These are phyloP conservation scores for Oceanodroma leucorhoa DNA, from an alignment of 2,797 vertebrate genomes.

Conservation along the genomic window DNA sequence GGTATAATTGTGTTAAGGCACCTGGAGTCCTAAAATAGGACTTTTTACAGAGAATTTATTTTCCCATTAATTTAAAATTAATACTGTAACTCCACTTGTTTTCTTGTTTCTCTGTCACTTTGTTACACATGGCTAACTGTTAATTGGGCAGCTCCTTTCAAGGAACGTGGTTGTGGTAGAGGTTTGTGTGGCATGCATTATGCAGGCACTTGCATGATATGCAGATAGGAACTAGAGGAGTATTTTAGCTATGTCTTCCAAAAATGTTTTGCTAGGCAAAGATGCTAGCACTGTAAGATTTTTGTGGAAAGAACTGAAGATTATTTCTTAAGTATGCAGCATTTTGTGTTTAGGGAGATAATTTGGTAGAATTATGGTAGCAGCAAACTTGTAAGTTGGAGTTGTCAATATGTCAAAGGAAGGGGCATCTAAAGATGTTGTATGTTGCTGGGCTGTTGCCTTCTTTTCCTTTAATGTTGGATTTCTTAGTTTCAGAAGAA, in stretches of 20 bases:
- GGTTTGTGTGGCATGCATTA: neutral
- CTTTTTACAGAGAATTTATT: neutral
- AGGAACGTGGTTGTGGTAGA: rapidly evolving
- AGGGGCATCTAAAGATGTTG: neutral
- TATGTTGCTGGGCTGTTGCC: neutral
- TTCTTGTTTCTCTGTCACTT: neutral
- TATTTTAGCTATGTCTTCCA: neutral
- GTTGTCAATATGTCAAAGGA: neutral
- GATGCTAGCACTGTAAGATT: neutral
- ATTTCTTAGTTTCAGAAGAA: constrained; percentile 69
- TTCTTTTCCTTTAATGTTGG: neutral
- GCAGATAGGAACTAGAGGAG: neutral
- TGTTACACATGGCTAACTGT: neutral
- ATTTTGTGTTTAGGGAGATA: neutral
- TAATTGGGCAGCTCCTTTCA: neutral
- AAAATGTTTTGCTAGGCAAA: neutral
- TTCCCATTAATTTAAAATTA: neutral
- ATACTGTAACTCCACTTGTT: neutral
- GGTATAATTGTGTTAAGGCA: neutral
- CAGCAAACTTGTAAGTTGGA: neutral
- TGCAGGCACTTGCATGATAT: neutral
- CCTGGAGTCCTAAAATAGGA: neutral
- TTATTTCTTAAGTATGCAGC: neutral
- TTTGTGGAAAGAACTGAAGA: neutral
- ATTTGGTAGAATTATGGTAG: neutral